Percentiles rank a stretch among this genome's conserved stretches.
These are phyloP conservation scores for Axea sp. DNA, from an alignment of 2,888 invertebrate species.

Conservation along the genomic window DNA sequence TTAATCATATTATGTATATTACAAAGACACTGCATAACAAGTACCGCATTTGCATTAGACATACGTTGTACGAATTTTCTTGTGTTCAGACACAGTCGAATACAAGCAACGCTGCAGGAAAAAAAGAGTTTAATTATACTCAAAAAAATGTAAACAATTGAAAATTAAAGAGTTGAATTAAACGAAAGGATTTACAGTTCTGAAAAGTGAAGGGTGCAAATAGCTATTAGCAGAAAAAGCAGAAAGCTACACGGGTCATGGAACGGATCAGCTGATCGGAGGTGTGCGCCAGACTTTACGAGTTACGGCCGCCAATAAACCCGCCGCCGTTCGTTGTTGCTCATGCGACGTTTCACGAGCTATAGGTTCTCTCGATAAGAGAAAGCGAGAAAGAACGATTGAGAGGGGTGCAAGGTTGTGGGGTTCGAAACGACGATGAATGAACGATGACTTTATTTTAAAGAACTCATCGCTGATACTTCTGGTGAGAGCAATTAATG, in stretches of 20 bases:
- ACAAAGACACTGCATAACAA: too few species aligned
- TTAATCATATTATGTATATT: too few species aligned
- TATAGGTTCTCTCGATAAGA: slow-evolving; percentile 63
- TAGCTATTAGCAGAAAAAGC: slow-evolving; percentile 62
- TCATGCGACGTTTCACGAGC: slow-evolving; percentile 75
- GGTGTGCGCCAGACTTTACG: slow-evolving; percentile 79
- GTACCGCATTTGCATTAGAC: too few species aligned
- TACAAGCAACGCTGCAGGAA: too few species aligned
- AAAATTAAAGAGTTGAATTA: slow-evolving; percentile 27
- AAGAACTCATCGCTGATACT: slow-evolving; percentile 1
- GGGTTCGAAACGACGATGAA: slow-evolving; percentile 69
- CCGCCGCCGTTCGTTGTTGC: slow-evolving; percentile 76
- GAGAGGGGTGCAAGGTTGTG: slow-evolving; percentile 62
- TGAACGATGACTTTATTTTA: slow-evolving; percentile 69
- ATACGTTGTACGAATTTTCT: too few species aligned
- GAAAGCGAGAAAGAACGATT: slow-evolving; percentile 63
- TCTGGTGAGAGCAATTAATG: too few species aligned
- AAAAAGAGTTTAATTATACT: too few species aligned
- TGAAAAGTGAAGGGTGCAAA: slow-evolving; percentile 43
- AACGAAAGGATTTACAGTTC: slow-evolving; percentile 25
- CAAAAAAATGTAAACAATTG: slow-evolving; percentile 7
- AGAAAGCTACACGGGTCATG: slow-evolving; percentile 75
- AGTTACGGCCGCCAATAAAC: slow-evolving; percentile 80
- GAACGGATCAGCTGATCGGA: slow-evolving; percentile 79
- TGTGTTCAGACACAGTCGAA: too few species aligned